Conservation (phyloP, 2,888 invertebrate species). For the Cerastoderma edule region DNA sequence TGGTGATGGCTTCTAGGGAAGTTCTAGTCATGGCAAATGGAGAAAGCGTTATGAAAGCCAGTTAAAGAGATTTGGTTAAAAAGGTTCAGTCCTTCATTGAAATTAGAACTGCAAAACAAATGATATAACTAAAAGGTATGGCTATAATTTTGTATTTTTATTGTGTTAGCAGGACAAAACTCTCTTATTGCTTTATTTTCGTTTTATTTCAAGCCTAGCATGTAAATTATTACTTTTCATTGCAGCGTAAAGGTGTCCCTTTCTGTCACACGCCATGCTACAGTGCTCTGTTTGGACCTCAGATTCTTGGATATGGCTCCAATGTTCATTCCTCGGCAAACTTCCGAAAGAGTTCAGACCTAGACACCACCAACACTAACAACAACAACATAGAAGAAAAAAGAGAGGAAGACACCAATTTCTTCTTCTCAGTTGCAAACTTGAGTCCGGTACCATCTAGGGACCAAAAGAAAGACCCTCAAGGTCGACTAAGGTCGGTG, state of each 20-base stretch:
- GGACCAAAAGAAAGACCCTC: slow-evolving; percentile 31
- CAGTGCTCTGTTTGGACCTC: slow-evolving; percentile 92
- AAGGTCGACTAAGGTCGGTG: slow-evolving; percentile 14
- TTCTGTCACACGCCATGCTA: slow-evolving; percentile 94
- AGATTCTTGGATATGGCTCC: slow-evolving; percentile 91
- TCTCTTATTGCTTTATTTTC: no score
- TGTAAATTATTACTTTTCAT: no score
- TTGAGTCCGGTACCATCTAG: slow-evolving; percentile 50
- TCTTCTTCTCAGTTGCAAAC: slow-evolving; percentile 49
- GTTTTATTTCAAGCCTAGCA: no score
- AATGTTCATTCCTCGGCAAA: slow-evolving; percentile 78
- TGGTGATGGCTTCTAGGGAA: no score
- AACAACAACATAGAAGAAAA: slow-evolving; percentile 16
- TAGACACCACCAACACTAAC: not conserved
- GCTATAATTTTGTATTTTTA: no score
- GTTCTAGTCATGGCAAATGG: no score
- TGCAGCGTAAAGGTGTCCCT: slow-evolving; percentile 91
- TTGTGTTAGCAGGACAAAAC: no score
- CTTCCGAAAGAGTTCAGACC: slow-evolving; percentile 63
- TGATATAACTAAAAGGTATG: no score
- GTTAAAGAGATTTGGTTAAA: no score
- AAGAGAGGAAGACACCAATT: slow-evolving; percentile 33
- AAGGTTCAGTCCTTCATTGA: no score
- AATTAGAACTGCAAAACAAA: no score
- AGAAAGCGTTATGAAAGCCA: no score